phyloP scores from a whole-genome alignment of 2,113 vertebrate genomes.

The Pseudorhombus dupliciocellatus region DNA sequence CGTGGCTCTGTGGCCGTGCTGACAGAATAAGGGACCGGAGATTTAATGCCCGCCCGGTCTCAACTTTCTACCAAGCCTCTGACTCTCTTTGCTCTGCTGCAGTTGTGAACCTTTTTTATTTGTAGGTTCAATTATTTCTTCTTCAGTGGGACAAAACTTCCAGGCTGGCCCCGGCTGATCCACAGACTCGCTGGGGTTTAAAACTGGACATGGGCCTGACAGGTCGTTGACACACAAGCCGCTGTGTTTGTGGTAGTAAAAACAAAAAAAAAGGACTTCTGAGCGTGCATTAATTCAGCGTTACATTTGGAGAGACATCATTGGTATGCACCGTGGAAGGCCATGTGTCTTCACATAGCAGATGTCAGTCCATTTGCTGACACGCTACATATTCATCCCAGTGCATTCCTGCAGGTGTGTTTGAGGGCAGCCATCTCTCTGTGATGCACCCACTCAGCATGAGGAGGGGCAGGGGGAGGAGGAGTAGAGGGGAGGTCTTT shows the following conservation, averaged over 20 bases:
- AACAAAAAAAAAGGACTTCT: conserved; percentile 26
- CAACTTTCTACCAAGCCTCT: conserved; percentile 45
- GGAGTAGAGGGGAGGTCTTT: conserved; percentile 44
- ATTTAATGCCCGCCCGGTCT: conserved; percentile 64
- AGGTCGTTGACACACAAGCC: conserved; percentile 27
- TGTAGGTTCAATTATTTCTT: conserved; percentile 41
- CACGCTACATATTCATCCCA: conserved; percentile 66
- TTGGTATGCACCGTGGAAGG: conserved; percentile 70
- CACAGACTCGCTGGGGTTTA: conserved; percentile 12
- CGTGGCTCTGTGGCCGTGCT: conserved; percentile 50
- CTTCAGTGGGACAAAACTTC: not conserved
- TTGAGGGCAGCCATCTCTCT: conserved; percentile 66
- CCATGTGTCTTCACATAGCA: conserved; percentile 63
- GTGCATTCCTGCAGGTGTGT: conserved; percentile 73
- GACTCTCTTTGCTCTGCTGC: conserved; percentile 29
- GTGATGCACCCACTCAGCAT: conserved; percentile 75
- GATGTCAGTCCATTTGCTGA: conserved; percentile 70
- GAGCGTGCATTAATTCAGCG: conserved; percentile 52
- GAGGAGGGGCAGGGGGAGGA: conserved; percentile 45
- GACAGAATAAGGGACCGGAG: conserved; percentile 64
- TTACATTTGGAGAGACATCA: conserved; percentile 49
- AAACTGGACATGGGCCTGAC: conserved; percentile 32
- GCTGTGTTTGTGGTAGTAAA: conserved; percentile 39
- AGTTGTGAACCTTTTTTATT: conserved; percentile 25
- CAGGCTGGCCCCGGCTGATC: conserved; percentile 25